Base-by-base conservation (phyloP, 2,797 vertebrate genomes). In the Liasis olivaceus region DNA sequence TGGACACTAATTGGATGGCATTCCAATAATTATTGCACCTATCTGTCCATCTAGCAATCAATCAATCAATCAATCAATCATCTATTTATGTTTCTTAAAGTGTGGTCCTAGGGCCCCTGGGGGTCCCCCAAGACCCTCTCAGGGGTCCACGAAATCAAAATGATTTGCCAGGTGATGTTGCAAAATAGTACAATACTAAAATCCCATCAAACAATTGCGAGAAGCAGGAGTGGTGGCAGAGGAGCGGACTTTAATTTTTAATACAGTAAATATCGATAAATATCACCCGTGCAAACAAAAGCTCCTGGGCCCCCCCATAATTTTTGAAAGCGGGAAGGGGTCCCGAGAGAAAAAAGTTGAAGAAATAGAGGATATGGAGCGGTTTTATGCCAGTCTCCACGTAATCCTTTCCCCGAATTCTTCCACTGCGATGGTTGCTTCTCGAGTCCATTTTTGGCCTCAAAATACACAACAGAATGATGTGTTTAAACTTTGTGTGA, bases 361-460 rank as follows among this genome's bases (percentile, higher is more conserved):
- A 81, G 72, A 77, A 77, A 42, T 20, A 77, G 7, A 77, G 2
- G 15, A 47, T 81, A 8, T 5, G 20, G 31, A 77, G 3, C 22
- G 24, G 36, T 24, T 47, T 81, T 47, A 11, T 81, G 14, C 56
- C 85, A 72, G n/a, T 3, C 64, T n/a, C 56, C 59, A 24, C 4
- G 6, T 59, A 91, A 91, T 26, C 54, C 60, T 91, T 66, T 5
- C 28, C 4, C 26, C 22, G 72, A 42, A 42, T 87, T 91, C 4
- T 20, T 4, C n/a, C 88, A 36, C n/a, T 0, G 0, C 72, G 88
- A 0, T 6, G 42, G 93, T 66, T 59, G 51, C 62, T 77, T 72
- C 24, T 47, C 0, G 81, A 42, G 13, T 14, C n/a, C 91, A 8
- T 36, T 69, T 11, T 11, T 51, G 72, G n/a, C 0, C 0, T 9